Evolutionary conservation across 2,888 invertebrate species (phyloP), one percentile per base, ranked within the genome.

Genomic region (Xestia rhomboidea): DNA sequence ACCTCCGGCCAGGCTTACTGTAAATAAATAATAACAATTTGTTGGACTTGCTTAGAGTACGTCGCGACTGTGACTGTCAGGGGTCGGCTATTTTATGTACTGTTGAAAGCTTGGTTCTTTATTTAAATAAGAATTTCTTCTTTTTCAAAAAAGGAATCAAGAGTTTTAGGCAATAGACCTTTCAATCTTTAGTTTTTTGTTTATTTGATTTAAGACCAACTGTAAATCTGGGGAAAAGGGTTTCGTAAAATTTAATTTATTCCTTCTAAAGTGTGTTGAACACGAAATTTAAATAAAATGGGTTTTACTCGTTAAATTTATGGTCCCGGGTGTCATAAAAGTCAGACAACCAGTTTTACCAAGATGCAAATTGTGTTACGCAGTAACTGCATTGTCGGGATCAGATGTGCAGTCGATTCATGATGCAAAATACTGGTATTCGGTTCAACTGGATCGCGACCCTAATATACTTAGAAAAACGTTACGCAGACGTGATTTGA

Each of bases 1-100:
- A 78, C 82, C 81, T 84, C 85, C 76, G 73, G 68, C 62, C 51
- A 13, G 49, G n/a, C 63, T 85, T 78, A 67, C 51, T 67, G 66
- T 81, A 69, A 77, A 85, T 85, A 85, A 84, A 76, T 71, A 85
- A 87, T 76, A 74, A 74, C 69, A 74, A 70, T 79, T 86, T 72
- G 66, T 79, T 63, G 60, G 62, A 72, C 72, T 70, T 78, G 63
- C 70, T 75, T 24, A 54, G 13, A 60, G 27, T 46, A 30, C 64
- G 44, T 34, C 44, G 49, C 0, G 27, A 54, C 44, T 72, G 38
- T 49, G 79, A 79, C 60, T 79, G 51, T 41, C 4, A 7, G 30
- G 51, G 57, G 57, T 46, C 38, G 27, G 24, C 0, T 46, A 54
- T 78, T 79, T 49, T 18, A 63, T 46, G 49, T 38, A 24, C 38